A percentile compares a stretch with the other conserved stretches of the same genome.
Evolutionary conservation across 2,888 invertebrate species (phyloP).

Genomic region (Stenodema calcarata): DNA sequence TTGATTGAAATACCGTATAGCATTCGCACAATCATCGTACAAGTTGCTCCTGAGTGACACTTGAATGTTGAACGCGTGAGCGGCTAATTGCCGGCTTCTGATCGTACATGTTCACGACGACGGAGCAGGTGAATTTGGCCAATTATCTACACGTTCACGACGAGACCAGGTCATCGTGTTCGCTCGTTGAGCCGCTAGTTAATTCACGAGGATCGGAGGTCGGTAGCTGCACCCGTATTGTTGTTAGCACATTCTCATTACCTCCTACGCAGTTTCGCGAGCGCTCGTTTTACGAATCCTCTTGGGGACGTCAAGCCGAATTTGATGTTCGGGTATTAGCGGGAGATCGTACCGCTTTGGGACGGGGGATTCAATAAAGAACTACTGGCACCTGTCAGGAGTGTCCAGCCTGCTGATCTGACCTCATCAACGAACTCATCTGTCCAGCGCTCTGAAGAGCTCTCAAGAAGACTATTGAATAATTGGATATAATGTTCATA

Average conservation of each 20-base stretch:
- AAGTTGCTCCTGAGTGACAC: too few species aligned
- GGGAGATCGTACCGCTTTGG: too few species aligned
- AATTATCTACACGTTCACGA: neutral
- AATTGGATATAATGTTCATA: too few species aligned
- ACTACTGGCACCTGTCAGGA: too few species aligned
- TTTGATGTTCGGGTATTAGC: neutral
- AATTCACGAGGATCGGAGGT: neutral
- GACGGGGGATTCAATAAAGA: too few species aligned
- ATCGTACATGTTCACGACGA: neutral
- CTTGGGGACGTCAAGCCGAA: neutral
- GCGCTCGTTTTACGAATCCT: neutral
- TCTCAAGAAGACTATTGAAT: too few species aligned
- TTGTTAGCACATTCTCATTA: neutral
- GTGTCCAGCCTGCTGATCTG: too few species aligned
- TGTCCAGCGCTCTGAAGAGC: too few species aligned
- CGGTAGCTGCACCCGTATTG: neutral
- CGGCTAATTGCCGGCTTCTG: neutral
- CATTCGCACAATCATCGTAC: too few species aligned
- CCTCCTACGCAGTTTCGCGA: neutral
- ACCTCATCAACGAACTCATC: too few species aligned
- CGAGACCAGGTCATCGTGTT: neutral
- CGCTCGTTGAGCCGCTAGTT: neutral
- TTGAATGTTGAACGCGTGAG: too few species aligned
- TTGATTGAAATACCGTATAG: too few species aligned
- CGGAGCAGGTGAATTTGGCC: neutral